Percentiles rank a stretch among this genome's conserved stretches.
phyloP scores from a whole-genome alignment of 2,113 vertebrate genomes.

The Lampris incognitus region DNA sequence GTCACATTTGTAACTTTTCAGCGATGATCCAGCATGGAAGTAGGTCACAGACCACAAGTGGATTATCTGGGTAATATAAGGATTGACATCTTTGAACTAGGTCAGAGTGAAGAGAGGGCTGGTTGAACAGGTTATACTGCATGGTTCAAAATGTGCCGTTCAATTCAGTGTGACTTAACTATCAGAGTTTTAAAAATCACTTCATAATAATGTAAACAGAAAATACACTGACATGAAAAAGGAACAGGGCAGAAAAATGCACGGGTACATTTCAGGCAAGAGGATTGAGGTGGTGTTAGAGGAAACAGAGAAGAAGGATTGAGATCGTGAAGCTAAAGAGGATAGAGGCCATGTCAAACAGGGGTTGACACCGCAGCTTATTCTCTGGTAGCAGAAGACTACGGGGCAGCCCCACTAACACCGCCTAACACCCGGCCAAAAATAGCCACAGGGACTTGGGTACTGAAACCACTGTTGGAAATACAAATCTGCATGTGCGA shows the following conservation, averaged over 20 bases:
- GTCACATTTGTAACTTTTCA: neutral
- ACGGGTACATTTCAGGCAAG: conserved; percentile 25
- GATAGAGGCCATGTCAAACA: conserved; percentile 12
- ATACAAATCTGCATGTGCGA: neutral
- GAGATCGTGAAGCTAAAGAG: conserved; percentile 42
- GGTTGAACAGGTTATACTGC: neutral
- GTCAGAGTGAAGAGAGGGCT: neutral
- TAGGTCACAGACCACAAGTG: conserved; percentile 31
- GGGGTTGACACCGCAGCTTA: neutral
- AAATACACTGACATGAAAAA: neutral
- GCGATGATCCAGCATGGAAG: neutral
- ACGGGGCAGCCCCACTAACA: neutral
- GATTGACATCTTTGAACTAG: conserved; percentile 18
- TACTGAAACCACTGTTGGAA: neutral
- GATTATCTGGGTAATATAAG: conserved; percentile 26
- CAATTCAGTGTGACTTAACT: neutral
- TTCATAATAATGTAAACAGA: neutral
- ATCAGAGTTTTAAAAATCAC: neutral
- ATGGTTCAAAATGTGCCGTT: neutral
- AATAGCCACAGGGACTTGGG: neutral
- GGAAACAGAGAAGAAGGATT: conserved; percentile 52
- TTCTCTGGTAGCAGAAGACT: neutral
- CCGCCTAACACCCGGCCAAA: neutral
- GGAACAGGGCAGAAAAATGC: neutral
- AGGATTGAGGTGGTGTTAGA: conserved; percentile 32